Conservation (phyloP, 2,888 invertebrate genomes). For the Bombylius discolor region DNA sequence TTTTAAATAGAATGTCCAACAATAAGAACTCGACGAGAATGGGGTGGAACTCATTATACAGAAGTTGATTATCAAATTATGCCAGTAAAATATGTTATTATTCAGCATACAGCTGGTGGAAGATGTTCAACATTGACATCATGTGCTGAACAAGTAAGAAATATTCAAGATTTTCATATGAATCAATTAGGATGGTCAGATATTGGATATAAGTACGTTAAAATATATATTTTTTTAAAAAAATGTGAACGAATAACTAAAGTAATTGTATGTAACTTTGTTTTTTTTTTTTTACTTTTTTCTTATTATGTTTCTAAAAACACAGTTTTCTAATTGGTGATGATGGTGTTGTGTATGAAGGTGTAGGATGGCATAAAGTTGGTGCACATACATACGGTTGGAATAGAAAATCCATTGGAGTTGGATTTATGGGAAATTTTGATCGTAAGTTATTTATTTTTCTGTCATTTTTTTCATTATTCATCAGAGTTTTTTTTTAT, state of each 20-base stretch:
- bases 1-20: constrained; percentile 35
- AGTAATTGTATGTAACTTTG: too few relatives aligned
- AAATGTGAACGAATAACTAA: too few relatives aligned
- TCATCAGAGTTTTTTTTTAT: not conserved
- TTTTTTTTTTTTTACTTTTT: too few relatives aligned
- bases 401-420: constrained; percentile 47
- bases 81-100: constrained; percentile 43
- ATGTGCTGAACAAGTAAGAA: constrained; percentile 39
- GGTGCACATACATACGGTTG: constrained; percentile 48
- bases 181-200: constrained; percentile 39
- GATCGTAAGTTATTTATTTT: constrained; percentile 27
- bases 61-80: constrained; percentile 43
- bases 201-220: constrained; percentile 44
- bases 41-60: constrained; percentile 43
- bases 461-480: not conserved
- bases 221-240: not conserved
- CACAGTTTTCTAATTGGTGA: constrained; percentile 47
- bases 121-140: constrained; percentile 35
- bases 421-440: constrained; percentile 47
- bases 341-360: constrained; percentile 52
- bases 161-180: constrained; percentile 43
- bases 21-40: constrained; percentile 43
- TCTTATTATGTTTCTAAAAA: too few relatives aligned
- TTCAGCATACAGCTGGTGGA: constrained; percentile 44
- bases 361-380: constrained; percentile 47